These are phyloP conservation scores for Dryobotodes eremita DNA, from an alignment of 2,888 invertebrate species.

Conservation along the genomic window DNA sequence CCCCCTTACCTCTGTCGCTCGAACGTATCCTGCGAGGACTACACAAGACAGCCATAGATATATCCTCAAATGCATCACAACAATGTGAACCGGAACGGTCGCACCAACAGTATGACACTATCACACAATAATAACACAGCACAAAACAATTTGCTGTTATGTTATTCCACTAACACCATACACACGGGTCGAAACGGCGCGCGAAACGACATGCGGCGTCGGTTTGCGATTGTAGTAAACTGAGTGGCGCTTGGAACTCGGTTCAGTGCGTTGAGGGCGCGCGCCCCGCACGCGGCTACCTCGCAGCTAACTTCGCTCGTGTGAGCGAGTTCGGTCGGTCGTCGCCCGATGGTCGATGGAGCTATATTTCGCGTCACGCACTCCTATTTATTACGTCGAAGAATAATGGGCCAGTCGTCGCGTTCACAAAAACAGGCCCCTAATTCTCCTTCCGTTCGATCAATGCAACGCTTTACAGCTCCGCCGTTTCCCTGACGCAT, in stretches of 20 bases:
- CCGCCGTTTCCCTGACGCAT: constrained; percentile 48
- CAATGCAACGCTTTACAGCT: constrained; percentile 50
- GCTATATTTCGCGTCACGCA: constrained; percentile 86
- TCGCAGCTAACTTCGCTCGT: constrained; percentile 82
- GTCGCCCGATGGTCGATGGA: constrained; percentile 87
- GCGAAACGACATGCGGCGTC: constrained; percentile 84
- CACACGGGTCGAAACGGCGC: constrained; percentile 84
- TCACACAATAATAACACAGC: constrained; percentile 86
- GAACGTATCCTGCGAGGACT: constrained; percentile 93
- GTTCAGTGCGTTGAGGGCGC: constrained; percentile 83
- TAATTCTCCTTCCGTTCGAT: constrained; percentile 66
- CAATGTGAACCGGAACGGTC: constrained; percentile 84
- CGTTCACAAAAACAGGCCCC: constrained; percentile 71
- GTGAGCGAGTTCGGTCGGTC: constrained; percentile 80
- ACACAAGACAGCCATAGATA: constrained; percentile 93
- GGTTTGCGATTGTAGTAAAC: constrained; percentile 85
- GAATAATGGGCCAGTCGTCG: constrained; percentile 69
- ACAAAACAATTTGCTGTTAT: constrained; percentile 88
- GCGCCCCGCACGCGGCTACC: constrained; percentile 76
- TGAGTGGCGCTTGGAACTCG: constrained; percentile 85
- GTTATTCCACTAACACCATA: constrained; percentile 89
- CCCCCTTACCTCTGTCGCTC: constrained; percentile 94
- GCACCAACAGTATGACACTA: constrained; percentile 85
- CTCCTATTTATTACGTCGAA: constrained; percentile 82
- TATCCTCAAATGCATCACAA: constrained; percentile 95